A percentile compares a stretch with the other conserved stretches of the same genome.
Conservation (phyloP, 2,888 invertebrate species). For the Marasmarcha lunaedactyla region DNA sequence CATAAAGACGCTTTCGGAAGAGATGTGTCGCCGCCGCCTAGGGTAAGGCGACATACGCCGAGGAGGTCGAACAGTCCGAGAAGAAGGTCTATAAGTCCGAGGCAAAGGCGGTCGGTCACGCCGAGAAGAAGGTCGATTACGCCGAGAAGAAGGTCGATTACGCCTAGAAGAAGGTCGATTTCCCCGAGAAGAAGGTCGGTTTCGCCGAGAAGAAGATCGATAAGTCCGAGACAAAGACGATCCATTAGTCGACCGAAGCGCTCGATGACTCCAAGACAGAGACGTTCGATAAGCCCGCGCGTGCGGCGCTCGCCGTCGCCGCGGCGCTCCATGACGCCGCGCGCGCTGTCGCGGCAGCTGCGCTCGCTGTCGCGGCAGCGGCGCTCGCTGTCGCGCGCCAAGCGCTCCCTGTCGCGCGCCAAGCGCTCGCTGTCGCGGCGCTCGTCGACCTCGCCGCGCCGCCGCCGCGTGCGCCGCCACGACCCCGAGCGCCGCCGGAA, state of each 20-base stretch:
- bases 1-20: slow-evolving; percentile 84
- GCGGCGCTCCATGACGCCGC: slow-evolving; percentile 10
- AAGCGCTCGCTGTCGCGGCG: slow-evolving; percentile 9
- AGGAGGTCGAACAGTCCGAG: slow-evolving; percentile 15
- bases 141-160: neutral
- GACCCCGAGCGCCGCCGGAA: slow-evolving; percentile 72
- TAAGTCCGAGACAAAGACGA: neutral
- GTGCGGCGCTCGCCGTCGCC: slow-evolving; percentile 25
- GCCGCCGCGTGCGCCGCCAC: slow-evolving; percentile 15
- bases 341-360: slow-evolving; percentile 22
- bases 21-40: slow-evolving; percentile 69
- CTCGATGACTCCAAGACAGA: slow-evolving; percentile 21
- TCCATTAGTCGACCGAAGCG: slow-evolving; percentile 2
- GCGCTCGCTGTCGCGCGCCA: slow-evolving; percentile 6
- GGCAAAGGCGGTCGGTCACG: neutral
- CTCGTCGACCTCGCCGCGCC: slow-evolving; percentile 10
- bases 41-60: slow-evolving; percentile 19
- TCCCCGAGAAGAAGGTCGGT: neutral
- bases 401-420: slow-evolving; percentile 16
- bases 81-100: neutral
- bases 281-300: slow-evolving; percentile 8
- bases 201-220: neutral
- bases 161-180: slow-evolving; percentile 3
- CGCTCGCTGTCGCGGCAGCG: slow-evolving; percentile 11
- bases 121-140: neutral